Conservation (phyloP, 37 sponge, comb jelly and placozoan genomes). For the Axinella damicornis region DNA sequence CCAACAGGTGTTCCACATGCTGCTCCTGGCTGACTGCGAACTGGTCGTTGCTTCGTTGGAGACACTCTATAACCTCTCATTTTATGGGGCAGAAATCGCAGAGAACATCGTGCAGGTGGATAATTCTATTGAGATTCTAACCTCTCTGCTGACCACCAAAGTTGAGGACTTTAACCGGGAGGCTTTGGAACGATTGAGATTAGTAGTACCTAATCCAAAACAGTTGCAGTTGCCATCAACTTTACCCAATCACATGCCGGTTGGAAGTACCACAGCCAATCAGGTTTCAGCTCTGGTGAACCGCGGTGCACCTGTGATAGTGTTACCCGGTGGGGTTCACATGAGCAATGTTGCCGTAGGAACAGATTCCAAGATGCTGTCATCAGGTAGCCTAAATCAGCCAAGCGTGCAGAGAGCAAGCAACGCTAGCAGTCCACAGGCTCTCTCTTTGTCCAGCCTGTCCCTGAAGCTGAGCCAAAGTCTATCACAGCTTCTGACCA, state of each 20-base stretch:
- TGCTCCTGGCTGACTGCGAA: conserved; percentile 51
- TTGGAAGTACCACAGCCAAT: not conserved
- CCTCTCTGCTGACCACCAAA: not conserved
- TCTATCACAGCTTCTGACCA: too few relatives aligned
- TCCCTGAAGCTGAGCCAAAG: too few relatives aligned
- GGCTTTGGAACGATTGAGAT: not conserved
- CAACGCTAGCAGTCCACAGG: too few relatives aligned
- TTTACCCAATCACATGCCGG: not conserved
- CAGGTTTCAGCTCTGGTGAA: too few relatives aligned
- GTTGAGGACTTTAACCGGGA: conserved; percentile 10
- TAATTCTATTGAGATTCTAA: conserved; percentile 4
- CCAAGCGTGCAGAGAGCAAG: too few relatives aligned
- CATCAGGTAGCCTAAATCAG: not conserved
- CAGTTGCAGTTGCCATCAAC: not conserved
- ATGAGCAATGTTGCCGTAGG: too few relatives aligned
- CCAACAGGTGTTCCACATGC: conserved; percentile 28
- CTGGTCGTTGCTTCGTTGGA: conserved; percentile 40
- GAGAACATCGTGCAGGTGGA: not conserved
- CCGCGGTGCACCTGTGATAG: too few relatives aligned
- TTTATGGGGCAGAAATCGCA: conserved; percentile 19
- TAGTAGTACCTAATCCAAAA: not conserved
- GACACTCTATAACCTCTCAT: conserved; percentile 56
- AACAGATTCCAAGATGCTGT: too few relatives aligned
- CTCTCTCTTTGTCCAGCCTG: too few relatives aligned
- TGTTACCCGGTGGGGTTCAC: too few relatives aligned